Evolutionary conservation across 2,888 invertebrate species (phyloP), one percentile per base, ranked within the genome.

Genomic region (Sarcophaga caerulescens): DNA sequence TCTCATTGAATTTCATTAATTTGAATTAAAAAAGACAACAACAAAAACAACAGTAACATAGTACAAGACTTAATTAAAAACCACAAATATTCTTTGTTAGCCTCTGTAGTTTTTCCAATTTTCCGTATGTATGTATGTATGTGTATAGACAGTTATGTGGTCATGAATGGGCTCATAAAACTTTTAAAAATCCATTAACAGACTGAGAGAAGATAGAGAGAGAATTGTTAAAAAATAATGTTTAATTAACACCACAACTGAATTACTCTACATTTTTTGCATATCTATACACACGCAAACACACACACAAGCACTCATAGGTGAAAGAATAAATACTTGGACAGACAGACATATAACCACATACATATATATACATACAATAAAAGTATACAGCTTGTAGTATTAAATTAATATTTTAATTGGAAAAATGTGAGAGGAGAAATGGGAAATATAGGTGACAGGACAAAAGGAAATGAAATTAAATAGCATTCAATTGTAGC

Each of bases 1-100:
- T 77, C 74, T 74, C 77, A 85, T 85, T 85, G 77, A 84, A 81
- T 85, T 81, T 81, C 19, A 85, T 77, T 82, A 76, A 81, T 71
- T 73, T 77, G 45, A 77, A 35, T 35, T 10, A 10, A 73, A 82
- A 75, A 60, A 5, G 6, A 19, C n/a, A n/a, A n/a, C n/a, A 60
- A 77, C 47, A 73, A 82, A 77, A 71, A 44, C 52, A 17, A 14
- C 17, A 52, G 17, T 52, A 17, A 52, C 14, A 12, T 14, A 17
- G 59, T 57, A 65, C 77, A 78, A 73, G 62, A 81, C 85, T 85
- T 81, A 74, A 85, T 81, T 85, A 81, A 85, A 85, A 73, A 81
- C 85, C 85, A 78, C 85, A 85, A 77, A 74, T 74, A 81, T 81
- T 77, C 71, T 77, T 71, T 70, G 69, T 59, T 65, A 63, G 52